Evolutionary conservation across 2,113 vertebrate species (phyloP).

Genomic region (Echinops telfairi): DNA sequence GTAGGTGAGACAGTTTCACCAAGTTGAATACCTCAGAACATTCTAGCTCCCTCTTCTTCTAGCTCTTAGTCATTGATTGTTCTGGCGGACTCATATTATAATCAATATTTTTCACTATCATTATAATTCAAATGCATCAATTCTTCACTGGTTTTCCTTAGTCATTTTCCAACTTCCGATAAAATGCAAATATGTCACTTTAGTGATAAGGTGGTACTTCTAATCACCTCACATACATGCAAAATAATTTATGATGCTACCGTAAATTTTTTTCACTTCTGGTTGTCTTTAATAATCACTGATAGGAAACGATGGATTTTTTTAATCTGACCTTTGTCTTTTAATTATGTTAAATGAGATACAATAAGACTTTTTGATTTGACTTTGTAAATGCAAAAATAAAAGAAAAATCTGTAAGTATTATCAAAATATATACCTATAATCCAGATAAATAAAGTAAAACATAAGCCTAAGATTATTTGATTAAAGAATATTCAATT

Average conservation of each 20-base stretch:
- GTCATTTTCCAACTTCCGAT: neutral
- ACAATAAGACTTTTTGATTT: neutral
- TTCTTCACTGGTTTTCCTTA: neutral
- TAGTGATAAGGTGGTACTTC: neutral
- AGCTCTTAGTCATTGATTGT: neutral
- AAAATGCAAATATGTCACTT: neutral
- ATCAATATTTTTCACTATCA: neutral
- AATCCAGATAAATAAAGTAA: slow-evolving; percentile 1
- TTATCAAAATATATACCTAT: fast-evolving
- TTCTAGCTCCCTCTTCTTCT: neutral
- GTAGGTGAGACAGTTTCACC: neutral
- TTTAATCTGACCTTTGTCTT: neutral
- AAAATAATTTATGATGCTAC: fast-evolving
- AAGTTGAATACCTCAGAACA: neutral
- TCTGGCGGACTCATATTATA: neutral
- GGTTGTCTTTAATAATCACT: neutral
- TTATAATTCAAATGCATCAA: neutral
- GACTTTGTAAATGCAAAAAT: neutral
- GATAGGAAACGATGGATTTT: neutral
- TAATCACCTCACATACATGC: neutral
- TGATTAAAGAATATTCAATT: no score
- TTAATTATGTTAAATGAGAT: neutral
- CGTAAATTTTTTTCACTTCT: neutral
- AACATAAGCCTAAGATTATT: neutral
- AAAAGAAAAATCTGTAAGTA: neutral